Base-by-base conservation (phyloP, 2,113 vertebrate species). In the Macaca mulatta region DNA sequence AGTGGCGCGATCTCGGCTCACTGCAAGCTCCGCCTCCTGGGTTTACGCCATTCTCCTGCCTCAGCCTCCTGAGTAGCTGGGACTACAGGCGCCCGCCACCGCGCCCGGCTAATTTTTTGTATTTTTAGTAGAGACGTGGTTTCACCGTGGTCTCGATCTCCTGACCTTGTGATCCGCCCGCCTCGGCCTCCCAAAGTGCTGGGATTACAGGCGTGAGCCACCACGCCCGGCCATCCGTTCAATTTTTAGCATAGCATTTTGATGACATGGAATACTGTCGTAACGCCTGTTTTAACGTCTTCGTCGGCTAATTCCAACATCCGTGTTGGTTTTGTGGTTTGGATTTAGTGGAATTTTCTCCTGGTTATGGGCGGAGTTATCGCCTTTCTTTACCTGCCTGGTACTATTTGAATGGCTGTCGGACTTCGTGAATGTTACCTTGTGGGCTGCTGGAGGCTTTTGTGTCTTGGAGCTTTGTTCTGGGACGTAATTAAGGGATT, bases 341-440 rank as follows among this genome's bases (percentile, higher is more conserved):
- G 4, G 40, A 17, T 55, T 43, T 14, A 64, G 11, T 20, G 10
- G 48, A 6, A 12, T 90, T 69, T 40, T 59, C 88, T 67, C 48
- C 77, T 3, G 27, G 6, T 6, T 5, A 2, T 0, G 14, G 48
- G 43, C 9, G 3, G 38, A 23, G 20, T 1, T 2, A n/a, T 22
- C 52, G 57, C 45, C 30, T 25, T 25, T 10, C 79, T 55, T 43
- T 17, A 8, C 45, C 59, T 45, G 40, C 18, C 38, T 7, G 48
- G 74, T 4, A 1, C 14, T 8, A 9, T 38, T 32, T 30, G 55
- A 25, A 5, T 8, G 25, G 38, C 6, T 35, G n/a, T 32, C 50
- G 13, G 67, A 6, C 0, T 5, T 8, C 0, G 3, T n/a, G 30
- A 23, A 12, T 4, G 18, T 82, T n/a, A 27, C 55, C 45, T 23